These are phyloP conservation scores for Dipus sagitta DNA, from an alignment of 2,797 vertebrate genomes.

Conservation along the genomic window DNA sequence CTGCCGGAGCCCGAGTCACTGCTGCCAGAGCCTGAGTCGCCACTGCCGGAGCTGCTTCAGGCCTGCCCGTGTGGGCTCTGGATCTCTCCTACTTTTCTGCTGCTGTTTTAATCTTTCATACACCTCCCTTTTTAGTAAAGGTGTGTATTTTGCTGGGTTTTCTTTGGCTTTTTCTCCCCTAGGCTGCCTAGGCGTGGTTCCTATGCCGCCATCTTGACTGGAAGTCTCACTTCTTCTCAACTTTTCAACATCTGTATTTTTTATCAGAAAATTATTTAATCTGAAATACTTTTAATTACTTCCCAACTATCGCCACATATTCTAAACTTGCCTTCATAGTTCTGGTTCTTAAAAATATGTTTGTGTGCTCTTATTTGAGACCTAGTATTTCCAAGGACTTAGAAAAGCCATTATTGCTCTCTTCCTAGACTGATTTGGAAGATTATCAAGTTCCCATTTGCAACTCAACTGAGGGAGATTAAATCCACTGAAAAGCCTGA, in stretches of 20 bases:
- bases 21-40: no score
- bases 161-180: no score
- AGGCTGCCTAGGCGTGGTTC: no score
- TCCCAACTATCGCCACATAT: neutral
- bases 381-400: neutral
- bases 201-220: neutral
- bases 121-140: no score
- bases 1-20: no score
- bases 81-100: no score
- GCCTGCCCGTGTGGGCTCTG: no score
- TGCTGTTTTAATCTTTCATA: no score
- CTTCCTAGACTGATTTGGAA: neutral
- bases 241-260: neutral
- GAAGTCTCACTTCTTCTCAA: neutral
- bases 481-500: neutral
- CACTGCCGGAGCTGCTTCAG: no score
- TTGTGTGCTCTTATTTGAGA: conserved; percentile 27
- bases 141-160: no score
- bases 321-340: neutral
- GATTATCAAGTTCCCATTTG: neutral
- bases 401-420: neutral
- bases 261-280: conserved; percentile 20
- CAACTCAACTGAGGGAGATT: neutral
- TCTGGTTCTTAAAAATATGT: neutral
- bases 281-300: neutral